phyloP scores from a whole-genome alignment of 2,888 invertebrate genomes.

The Blera fallax region DNA sequence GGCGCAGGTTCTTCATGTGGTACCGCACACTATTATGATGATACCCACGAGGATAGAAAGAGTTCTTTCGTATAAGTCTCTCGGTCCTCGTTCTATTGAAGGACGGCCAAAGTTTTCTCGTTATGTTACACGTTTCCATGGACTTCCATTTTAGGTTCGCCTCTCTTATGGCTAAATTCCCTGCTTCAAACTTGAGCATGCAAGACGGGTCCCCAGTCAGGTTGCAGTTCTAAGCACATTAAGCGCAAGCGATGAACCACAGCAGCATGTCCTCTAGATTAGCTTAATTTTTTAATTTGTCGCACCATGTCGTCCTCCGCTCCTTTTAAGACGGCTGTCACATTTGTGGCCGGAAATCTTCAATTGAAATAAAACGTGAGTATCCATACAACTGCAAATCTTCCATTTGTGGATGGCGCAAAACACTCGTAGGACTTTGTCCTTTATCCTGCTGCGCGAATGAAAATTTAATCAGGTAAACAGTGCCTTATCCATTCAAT shows the following conservation, averaged over 20 bases:
- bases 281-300: constrained; percentile 82
- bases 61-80: too few relatives aligned
- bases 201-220: constrained; percentile 79
- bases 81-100: too few relatives aligned
- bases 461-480: constrained; percentile 98
- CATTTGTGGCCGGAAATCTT: constrained; percentile 90
- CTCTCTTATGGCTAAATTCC: too few relatives aligned
- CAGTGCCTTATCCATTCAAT: constrained; percentile 97
- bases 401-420: constrained; percentile 94
- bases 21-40: too few relatives aligned
- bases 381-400: constrained; percentile 96
- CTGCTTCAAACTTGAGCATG: too few relatives aligned
- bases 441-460: constrained; percentile 91
- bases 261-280: constrained; percentile 86
- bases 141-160: too few relatives aligned
- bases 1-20: too few relatives aligned
- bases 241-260: constrained; percentile 92
- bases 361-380: constrained; percentile 89
- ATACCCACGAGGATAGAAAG: too few relatives aligned
- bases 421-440: constrained; percentile 92
- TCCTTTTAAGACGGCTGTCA: constrained; percentile 90
- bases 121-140: too few relatives aligned
- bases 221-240: constrained; percentile 85
- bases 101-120: too few relatives aligned
- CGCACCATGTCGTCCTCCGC: constrained; percentile 94